Conservation (phyloP, 2,888 invertebrate species). For the Dione vanillae region DNA sequence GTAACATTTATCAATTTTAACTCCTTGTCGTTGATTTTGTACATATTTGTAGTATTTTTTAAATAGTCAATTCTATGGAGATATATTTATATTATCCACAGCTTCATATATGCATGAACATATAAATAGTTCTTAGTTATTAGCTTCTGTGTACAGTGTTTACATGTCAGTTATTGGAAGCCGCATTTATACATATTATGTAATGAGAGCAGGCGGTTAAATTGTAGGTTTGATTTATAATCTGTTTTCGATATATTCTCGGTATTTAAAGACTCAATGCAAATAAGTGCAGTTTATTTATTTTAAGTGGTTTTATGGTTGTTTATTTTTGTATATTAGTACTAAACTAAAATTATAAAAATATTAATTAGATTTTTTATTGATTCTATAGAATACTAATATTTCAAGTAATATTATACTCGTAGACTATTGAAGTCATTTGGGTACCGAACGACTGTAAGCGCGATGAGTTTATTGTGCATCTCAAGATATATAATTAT, state of each 20-base stretch:
- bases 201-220: slow-evolving; percentile 15
- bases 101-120: not conserved
- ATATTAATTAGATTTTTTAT: too few relatives aligned
- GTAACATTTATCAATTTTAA: too few relatives aligned
- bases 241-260: slow-evolving; percentile 78
- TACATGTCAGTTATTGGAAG: not conserved
- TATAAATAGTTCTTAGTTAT: not conserved
- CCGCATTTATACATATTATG: not conserved
- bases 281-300: slow-evolving; percentile 68
- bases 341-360: not conserved
- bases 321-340: slow-evolving; percentile 13
- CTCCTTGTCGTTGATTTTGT: too few relatives aligned
- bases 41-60: too few relatives aligned
- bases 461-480: too few relatives aligned
- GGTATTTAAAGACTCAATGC: slow-evolving; percentile 73
- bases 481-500: too few relatives aligned
- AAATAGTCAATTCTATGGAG: too few relatives aligned
- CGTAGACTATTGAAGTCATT: too few relatives aligned
- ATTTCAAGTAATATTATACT: too few relatives aligned
- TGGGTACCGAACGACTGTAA: too few relatives aligned
- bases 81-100: too few relatives aligned
- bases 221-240: slow-evolving; percentile 62
- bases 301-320: slow-evolving; percentile 39
- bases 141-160: not conserved
- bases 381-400: too few relatives aligned